Conservation (phyloP, 1,140 invertebrate species). For the Nylanderia fulva region DNA sequence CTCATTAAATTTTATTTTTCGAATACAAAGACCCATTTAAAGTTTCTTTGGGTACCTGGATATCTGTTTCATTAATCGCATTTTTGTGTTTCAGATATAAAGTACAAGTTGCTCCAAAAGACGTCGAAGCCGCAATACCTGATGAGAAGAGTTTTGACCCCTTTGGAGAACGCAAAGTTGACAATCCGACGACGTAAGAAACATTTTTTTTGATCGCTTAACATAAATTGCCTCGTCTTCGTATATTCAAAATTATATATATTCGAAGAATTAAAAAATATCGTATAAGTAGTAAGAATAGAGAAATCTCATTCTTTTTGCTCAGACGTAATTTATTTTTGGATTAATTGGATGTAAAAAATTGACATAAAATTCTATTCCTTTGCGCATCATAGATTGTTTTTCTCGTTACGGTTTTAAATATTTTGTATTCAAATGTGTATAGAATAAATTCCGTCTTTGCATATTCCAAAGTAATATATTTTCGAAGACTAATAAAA, state of each 20-base stretch:
- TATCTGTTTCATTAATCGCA: too few species aligned
- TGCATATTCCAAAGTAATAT: neutral
- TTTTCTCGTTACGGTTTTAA: neutral
- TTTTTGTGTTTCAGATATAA: constrained; percentile 88
- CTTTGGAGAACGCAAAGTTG: constrained; percentile 89
- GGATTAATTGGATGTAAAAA: too few species aligned
- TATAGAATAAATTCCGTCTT: neutral
- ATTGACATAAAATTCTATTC: too few species aligned
- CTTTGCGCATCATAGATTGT: too few species aligned
- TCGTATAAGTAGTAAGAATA: too few species aligned
- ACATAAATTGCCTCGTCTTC: neutral
- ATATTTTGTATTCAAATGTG: neutral
- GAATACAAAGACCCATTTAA: too few species aligned
- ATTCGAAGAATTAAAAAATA: too few species aligned
- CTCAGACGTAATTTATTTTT: too few species aligned
- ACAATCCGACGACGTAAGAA: constrained; percentile 93
- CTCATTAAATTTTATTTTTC: too few species aligned
- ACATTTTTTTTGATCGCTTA: neutral
- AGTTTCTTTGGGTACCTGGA: too few species aligned
- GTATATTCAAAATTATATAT: too few species aligned
- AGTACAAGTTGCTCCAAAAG: constrained; percentile 85
- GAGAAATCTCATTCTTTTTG: too few species aligned
- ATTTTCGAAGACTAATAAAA: neutral
- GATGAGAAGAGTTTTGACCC: constrained; percentile 89
- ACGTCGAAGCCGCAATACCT: constrained; percentile 85